Base-by-base conservation (phyloP, 2,113 vertebrate genomes). In the Suncus etruscus region DNA sequence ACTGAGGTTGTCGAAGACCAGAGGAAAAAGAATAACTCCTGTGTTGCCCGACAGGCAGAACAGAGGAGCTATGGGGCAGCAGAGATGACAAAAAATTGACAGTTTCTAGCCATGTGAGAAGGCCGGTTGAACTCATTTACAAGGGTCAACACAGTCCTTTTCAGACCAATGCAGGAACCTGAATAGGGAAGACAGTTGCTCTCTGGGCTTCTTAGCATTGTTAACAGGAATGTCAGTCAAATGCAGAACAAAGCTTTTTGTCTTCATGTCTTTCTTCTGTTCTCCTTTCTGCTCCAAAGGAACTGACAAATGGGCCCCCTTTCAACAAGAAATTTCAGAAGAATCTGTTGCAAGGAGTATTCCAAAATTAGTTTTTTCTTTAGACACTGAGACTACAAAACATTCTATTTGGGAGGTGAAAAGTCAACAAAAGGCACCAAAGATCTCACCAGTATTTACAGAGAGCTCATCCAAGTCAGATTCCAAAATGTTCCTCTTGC, bases 111-210 rank as follows among this genome's bases (percentile, higher is more conserved):
- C 94, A 75, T 68, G 92, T 90, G 94, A 94, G 84, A 94, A 95
- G 76, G 83, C 90, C 86, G 92, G 93, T 94, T 93, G 93, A 95
- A 94, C 91, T 95, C 88, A 94, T 95, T 95, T 94, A 82, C 86
- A 82, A 95, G 95, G 95, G 95, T 96, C 95, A 95, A 73, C 82
- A 88, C 29, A 24, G 80, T 87, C 91, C 83, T 88, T 92, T 95
- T 72, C 91, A 95, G 91, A 82, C n/a, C 90, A 66, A 22, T 39
- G 74, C 51, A 29, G 65, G 73, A 76, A 47, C 12, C 5, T 29
- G 20, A 25, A 15, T 22, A 45, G 32, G 31, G 66, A 47, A 61
- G 16, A 11, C 1, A 14, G 54, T 47, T 8, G n/a, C 70, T 48
- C 27, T 0, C 16, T 54, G 29, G 79, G 72, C 83, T 93, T 51